Percentiles rank a stretch among this genome's conserved stretches.
Conservation (phyloP, 2,797 vertebrate species). For the Cynopterus sphinx region DNA sequence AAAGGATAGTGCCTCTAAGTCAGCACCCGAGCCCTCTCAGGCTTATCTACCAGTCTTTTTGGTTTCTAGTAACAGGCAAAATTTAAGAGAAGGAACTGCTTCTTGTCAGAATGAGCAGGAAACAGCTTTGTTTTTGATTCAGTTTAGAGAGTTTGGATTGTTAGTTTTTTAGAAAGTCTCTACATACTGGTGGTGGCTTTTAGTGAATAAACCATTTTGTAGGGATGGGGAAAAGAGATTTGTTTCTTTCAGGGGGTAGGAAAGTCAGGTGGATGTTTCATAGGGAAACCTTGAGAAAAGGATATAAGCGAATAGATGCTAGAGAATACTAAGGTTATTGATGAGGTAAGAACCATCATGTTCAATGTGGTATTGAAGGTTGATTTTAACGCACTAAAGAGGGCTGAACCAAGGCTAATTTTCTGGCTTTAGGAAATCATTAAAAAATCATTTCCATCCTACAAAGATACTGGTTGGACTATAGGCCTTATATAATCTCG, state of each 20-base stretch:
- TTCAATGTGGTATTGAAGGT: neutral
- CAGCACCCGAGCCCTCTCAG: neutral
- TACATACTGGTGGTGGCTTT: constrained; percentile 5
- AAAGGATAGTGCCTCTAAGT: neutral
- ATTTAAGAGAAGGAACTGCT: neutral
- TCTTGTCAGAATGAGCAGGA: neutral
- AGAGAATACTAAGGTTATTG: neutral
- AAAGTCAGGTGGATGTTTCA: neutral
- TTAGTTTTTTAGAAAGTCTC: neutral
- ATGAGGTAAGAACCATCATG: neutral
- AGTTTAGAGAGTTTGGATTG: neutral
- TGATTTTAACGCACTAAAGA: constrained; percentile 31
- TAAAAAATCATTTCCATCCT: constrained; percentile 44
- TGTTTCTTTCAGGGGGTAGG: neutral
- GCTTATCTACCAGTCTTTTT: neutral
- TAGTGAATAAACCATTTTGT: constrained; percentile 28
- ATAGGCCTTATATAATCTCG: neutral
- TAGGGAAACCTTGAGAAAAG: neutral
- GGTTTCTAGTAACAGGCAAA: neutral
- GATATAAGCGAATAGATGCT: neutral
- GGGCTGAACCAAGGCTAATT: neutral
- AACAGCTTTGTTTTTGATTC: neutral
- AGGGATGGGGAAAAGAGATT: constrained; percentile 1
- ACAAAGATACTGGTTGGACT: neutral
- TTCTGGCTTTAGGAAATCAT: constrained; percentile 44